Base-by-base conservation (phyloP, 2,888 invertebrate species). In the Epiblema foenella region DNA sequence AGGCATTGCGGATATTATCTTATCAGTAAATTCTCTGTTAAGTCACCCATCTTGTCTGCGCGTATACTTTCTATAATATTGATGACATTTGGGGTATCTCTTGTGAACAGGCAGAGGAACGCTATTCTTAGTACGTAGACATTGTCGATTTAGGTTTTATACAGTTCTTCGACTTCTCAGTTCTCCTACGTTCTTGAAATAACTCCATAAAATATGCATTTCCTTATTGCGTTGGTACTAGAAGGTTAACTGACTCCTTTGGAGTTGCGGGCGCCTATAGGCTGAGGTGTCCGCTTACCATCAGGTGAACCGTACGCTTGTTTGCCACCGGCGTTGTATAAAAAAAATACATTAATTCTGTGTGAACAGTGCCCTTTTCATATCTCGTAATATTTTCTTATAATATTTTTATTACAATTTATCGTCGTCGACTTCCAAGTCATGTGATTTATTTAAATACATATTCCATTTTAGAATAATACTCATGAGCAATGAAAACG, bases 121-220 rank as follows among this genome's bases (percentile, higher is more conserved):
- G 20, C 37, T 63, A 57, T 18, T 60, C 12, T 46, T 12, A 24
- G n/a, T 12, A 46, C 69, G 77, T 73, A 78, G 75, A 78, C 78
- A 78, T 80, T 81, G 78, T 64, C 52, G 51, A 52, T 52, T 46
- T 39, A 37, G 39, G 10, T 37, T n/a, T 24, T 15, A 9, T 39
- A 39, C 17, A 11, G 12, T 62, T 17, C 33, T 51, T 17, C 39
- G 29, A 33, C 33, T 51, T 49, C 29, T 24, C 20, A 39, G 64
- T 54, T 54, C 39, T 54, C 52, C 52, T 64, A 64, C 64, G 29
- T 7, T 49, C 52, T 24, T 64, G 33, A 51, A 24, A 33, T 52
- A 52, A 54, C 63, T 54, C 24, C 10, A 4, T 52, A 24, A 33
- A 52, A 15, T 33, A 9, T 8, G 37, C 37, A n/a, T 20, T 54